phyloP scores from a whole-genome alignment of 2,888 invertebrate genomes.

The Hipparchia semele region DNA sequence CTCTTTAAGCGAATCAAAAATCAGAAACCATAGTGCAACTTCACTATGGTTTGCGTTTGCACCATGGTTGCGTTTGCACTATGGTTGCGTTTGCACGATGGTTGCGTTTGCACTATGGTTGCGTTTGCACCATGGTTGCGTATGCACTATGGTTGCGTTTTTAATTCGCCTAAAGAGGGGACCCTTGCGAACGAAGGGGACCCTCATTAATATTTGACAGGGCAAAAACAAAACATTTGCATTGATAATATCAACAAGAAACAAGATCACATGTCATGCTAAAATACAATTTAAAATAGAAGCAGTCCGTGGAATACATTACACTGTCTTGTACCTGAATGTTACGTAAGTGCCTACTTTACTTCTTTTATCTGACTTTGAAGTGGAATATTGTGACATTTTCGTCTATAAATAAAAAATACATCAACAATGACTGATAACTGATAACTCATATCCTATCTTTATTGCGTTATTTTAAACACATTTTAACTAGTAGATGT shows the following conservation, averaged over 20 bases:
- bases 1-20: no score
- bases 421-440: background rate
- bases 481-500: background rate
- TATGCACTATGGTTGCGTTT: no score
- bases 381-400: background rate
- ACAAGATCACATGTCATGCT: background rate
- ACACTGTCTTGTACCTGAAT: background rate
- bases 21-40: no score
- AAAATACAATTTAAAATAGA: background rate
- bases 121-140: no score
- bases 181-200: no score
- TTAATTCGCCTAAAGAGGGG: no score
- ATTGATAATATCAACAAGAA: conserved; percentile 3
- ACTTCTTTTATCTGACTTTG: conserved; percentile 1
- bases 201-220: no score
- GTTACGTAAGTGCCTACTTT: background rate
- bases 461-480: background rate
- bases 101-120: no score
- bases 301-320: background rate
- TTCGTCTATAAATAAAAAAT: background rate
- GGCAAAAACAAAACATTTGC: conserved; percentile 1
- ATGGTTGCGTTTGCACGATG: no score
- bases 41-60: no score
- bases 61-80: no score
- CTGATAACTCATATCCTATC: background rate